These are phyloP conservation scores for Poecilus cupreus DNA, from an alignment of 2,888 invertebrate genomes.

Conservation along the genomic window DNA sequence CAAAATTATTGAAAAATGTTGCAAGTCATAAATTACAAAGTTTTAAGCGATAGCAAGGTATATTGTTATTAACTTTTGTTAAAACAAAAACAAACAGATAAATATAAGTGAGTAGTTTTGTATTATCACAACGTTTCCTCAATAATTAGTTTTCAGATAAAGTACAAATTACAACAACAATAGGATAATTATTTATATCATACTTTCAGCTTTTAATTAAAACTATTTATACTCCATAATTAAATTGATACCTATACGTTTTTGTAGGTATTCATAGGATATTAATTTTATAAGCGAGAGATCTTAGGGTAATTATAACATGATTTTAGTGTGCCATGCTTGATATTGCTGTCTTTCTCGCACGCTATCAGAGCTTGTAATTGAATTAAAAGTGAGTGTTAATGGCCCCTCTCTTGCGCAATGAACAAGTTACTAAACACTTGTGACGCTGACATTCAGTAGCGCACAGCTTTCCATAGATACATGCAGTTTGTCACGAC, in stretches of 20 bases:
- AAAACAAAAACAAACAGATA: background rate
- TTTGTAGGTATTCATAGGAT: background rate
- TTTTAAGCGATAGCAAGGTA: too few species aligned
- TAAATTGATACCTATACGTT: background rate
- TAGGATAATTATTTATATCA: background rate
- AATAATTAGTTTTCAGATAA: background rate
- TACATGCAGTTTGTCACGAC: background rate
- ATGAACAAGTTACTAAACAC: slow-evolving; percentile 52
- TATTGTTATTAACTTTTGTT: too few species aligned
- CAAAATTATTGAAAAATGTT: too few species aligned
- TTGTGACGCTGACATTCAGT: slow-evolving; percentile 39
- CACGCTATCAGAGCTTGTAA: slow-evolving; percentile 31
- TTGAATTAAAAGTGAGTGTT: slow-evolving; percentile 55
- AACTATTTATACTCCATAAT: background rate
- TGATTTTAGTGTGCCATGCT: slow-evolving; percentile 28
- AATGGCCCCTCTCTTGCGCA: slow-evolving; percentile 49
- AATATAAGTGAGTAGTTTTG: too few species aligned
- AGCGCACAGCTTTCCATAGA: slow-evolving; percentile 12
- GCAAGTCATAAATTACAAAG: too few species aligned
- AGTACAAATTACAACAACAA: background rate
- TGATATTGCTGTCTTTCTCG: slow-evolving; percentile 5
- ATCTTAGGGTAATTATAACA: slow-evolving; percentile 38
- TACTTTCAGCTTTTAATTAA: background rate
- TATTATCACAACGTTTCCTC: background rate
- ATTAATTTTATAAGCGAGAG: slow-evolving; percentile 7